Percentiles rank a stretch among this genome's conserved stretches.
phyloP scores from a whole-genome alignment of 2,888 invertebrate genomes.

The Hemaris fuciformis region DNA sequence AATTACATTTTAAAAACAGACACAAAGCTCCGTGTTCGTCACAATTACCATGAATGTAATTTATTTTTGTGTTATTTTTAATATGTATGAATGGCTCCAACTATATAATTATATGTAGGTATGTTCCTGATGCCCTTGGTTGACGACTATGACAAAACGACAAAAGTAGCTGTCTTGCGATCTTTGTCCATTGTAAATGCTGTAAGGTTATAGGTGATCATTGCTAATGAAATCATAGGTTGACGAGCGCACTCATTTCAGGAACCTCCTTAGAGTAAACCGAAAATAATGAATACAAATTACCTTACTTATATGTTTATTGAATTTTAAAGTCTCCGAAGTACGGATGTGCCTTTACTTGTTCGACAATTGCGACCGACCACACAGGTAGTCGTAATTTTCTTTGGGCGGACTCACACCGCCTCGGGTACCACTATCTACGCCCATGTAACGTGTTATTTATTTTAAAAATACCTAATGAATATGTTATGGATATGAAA shows the following conservation, averaged over 20 bases:
- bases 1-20: too few species aligned
- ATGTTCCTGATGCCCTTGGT: too few species aligned
- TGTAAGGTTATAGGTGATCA: background rate
- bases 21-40: background rate
- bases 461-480: constrained; percentile 27
- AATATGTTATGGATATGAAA: constrained; percentile 20
- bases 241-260: background rate
- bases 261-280: background rate
- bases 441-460: constrained; percentile 38
- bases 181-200: too few species aligned
- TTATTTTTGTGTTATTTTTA: too few species aligned
- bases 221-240: background rate
- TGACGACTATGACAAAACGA: too few species aligned
- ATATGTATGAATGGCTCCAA: too few species aligned
- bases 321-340: background rate
- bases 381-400: constrained; percentile 59
- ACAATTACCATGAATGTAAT: too few species aligned
- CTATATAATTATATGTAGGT: too few species aligned
- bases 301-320: constrained; percentile 1
- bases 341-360: constrained; percentile 6
- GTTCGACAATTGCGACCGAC: constrained; percentile 42
- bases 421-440: constrained; percentile 51
- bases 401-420: constrained; percentile 44
- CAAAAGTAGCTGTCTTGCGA: too few species aligned
- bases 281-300: constrained; percentile 2